Percentiles rank a stretch among this genome's conserved stretches.
These are phyloP conservation scores for Tylochromis polylepis DNA, from an alignment of 2,113 vertebrate species.

Conservation along the genomic window DNA sequence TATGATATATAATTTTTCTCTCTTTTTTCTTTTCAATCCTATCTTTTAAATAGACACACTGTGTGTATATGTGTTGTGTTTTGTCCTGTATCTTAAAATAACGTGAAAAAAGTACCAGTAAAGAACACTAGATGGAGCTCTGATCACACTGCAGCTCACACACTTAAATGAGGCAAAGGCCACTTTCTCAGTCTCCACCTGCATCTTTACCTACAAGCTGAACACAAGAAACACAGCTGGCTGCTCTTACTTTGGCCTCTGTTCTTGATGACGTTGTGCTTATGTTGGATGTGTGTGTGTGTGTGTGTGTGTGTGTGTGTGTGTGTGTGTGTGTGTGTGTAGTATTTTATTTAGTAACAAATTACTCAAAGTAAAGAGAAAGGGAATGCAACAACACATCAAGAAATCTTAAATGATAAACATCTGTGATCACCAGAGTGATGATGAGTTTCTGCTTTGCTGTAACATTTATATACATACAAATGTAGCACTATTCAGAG, in stretches of 20 bases:
- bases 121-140: slow-evolving; percentile 73
- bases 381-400: not conserved
- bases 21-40: not conserved
- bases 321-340: not conserved
- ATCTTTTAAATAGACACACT: not conserved
- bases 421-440: not conserved
- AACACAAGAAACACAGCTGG: not conserved
- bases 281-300: not conserved
- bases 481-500: not conserved
- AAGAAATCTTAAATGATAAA: not conserved
- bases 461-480: not conserved
- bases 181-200: not conserved
- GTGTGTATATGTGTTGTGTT: not conserved
- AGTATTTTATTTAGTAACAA: not conserved
- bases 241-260: not conserved
- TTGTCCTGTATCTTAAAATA: not conserved
- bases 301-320: not conserved
- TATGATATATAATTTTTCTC: not conserved
- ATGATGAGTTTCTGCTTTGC: not conserved
- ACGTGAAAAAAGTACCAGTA: not conserved
- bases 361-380: not conserved
- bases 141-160: slow-evolving; percentile 47
- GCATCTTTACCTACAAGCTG: not conserved
- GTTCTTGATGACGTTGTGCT: not conserved
- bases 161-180: not conserved